These are phyloP conservation scores for Drosophila peninsularis DNA, from an alignment of 2,888 invertebrate species.

Conservation along the genomic window DNA sequence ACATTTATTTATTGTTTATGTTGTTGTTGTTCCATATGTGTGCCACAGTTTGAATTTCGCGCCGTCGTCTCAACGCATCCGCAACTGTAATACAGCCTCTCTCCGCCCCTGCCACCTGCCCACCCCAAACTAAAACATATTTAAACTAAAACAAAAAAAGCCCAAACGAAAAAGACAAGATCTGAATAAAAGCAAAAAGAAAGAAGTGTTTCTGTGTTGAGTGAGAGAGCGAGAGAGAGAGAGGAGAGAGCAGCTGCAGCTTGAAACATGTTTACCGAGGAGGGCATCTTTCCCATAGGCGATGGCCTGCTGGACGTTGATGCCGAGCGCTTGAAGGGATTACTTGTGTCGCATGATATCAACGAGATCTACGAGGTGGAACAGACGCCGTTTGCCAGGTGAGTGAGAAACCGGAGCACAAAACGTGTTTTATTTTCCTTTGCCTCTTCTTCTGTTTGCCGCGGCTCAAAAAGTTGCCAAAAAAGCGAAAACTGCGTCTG, in stretches of 20 bases:
- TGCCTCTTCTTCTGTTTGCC: constrained; percentile 2
- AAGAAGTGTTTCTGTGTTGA: constrained; percentile 11
- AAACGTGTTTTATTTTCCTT: constrained; percentile 42
- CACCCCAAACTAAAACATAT: constrained; percentile 17
- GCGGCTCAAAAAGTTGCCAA: constrained; percentile 50
- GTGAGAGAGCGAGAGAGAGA: constrained; percentile 8
- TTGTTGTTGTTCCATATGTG: constrained; percentile 28
- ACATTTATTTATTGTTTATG: constrained; percentile 21
- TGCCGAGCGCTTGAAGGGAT: constrained; percentile 88
- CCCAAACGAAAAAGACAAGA: constrained; percentile 29
- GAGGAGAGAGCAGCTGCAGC: constrained; percentile 41
- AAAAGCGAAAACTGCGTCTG: constrained; percentile 62
- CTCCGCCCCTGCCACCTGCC: constrained; percentile 8
- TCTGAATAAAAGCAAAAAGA: constrained; percentile 33
- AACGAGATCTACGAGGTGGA: constrained; percentile 92
- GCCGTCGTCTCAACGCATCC: constrained; percentile 38
- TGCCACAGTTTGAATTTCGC: constrained; percentile 50
- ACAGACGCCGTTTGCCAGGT: constrained; percentile 94
- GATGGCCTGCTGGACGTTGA: constrained; percentile 91
- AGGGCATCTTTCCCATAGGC: constrained; percentile 85
- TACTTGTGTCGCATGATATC: constrained; percentile 90
- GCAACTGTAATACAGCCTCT: constrained; percentile 26
- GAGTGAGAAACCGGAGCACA: constrained; percentile 78
- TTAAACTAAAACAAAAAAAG: constrained; percentile 14
- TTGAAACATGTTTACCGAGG: constrained; percentile 83